Evolutionary conservation across 35 echinoderm and acorn worm genomes (phyloP), one percentile per base, ranked within the genome.

Genomic region (Chiridota heheva): DNA sequence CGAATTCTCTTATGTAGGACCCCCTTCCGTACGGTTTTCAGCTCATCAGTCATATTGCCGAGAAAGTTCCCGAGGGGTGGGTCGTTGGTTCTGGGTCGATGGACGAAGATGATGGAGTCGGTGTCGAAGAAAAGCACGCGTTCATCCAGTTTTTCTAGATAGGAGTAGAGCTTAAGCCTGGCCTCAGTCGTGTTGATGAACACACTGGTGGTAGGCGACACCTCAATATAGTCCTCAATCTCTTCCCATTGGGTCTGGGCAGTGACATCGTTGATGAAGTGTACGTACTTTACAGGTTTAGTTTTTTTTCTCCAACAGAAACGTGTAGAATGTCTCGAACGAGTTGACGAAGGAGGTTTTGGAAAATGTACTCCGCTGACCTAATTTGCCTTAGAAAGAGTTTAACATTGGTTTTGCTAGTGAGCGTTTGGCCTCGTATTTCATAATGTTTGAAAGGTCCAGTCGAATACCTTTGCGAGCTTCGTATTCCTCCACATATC

Each of bases 11-110:
- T 27, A 67, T 67, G 25, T 24, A 67, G 38, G 28, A 34, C 18
- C 63, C 63, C 3, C 30, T 36, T 36, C 63, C 63, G 38, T 34
- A 67, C 63, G 63, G 63, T 36, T 28, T 67, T 27, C 5, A 67
- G 38, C 63, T 67, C 63, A 36, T 67, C 34, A 2, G 63, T 67
- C 63, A 67, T 67, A 36, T 67, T 36, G 38, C 63, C 63, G 28
- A 67, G 38, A 67, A 67, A 67, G 31, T 67, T 67, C 38, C 63
- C 63, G 17, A 67, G 63, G 63, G 63, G 30, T 3, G 63, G 80
- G 31, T 82, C 63, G 38, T 67, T 7, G 1, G 63, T 67, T 32
- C 63, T 36, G 31, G 63, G 63, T 16, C 24, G 63, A 18, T 27
- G 38, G 38, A 67, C 63, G 18, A 34, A 67, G 18, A 67, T 67